Evolutionary conservation across 2,113 vertebrate genomes (phyloP).

Genomic region (Vicugna pacos): DNA sequence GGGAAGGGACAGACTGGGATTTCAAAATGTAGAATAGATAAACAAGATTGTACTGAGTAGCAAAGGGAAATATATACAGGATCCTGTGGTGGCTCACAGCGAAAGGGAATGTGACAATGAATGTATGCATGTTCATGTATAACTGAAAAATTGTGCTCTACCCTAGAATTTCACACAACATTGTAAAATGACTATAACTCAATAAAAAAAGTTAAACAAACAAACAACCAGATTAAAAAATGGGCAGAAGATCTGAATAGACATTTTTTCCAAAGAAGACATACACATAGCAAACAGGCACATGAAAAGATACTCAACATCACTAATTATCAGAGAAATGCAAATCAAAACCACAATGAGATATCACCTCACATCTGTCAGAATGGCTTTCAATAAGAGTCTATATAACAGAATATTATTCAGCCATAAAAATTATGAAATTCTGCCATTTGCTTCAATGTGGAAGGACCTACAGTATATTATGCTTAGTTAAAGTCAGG

Average conservation of each 20-base stretch:
- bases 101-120: too few relatives aligned
- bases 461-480: neutral
- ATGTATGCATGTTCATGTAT: too few relatives aligned
- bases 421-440: neutral
- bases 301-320: neutral
- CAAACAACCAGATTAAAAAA: neutral
- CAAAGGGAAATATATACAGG: too few relatives aligned
- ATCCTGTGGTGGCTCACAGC: too few relatives aligned
- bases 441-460: neutral
- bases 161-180: too few relatives aligned
- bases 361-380: neutral
- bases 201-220: too few relatives aligned
- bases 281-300: neutral
- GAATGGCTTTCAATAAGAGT: neutral
- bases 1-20: too few relatives aligned
- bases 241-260: neutral
- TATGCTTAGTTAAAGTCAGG: neutral
- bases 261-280: neutral
- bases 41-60: too few relatives aligned
- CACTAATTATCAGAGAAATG: neutral
- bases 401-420: neutral
- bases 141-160: too few relatives aligned
- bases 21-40: too few relatives aligned
- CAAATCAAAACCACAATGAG: neutral
- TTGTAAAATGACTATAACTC: too few relatives aligned